Percentiles rank a stretch among this genome's conserved stretches.
Conservation (phyloP, 37 sponge, comb jelly and placozoan species). For the Hormiphora californensis region DNA sequence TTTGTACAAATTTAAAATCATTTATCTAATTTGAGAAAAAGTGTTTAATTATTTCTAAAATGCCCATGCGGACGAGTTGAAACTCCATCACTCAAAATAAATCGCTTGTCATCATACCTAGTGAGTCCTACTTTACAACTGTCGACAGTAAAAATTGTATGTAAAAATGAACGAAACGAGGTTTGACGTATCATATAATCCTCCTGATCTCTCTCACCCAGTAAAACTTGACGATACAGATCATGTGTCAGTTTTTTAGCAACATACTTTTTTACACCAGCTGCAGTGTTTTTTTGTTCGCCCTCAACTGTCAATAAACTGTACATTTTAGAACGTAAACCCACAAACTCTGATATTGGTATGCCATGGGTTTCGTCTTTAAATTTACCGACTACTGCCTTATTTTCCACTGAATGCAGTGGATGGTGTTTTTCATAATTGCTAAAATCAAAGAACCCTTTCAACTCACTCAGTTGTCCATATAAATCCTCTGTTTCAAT, state of each 20-base stretch:
- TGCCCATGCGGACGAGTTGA: conserved; percentile 33
- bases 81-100: conserved; percentile 26
- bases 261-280: conserved; percentile 41
- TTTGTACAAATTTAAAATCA: no score
- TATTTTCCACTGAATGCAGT: neutral
- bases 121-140: conserved; percentile 9
- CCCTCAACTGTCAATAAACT: neutral
- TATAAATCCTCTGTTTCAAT: neutral
- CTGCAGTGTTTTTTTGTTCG: conserved; percentile 25
- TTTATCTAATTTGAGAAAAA: no score
- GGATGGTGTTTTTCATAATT: neutral
- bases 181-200: conserved; percentile 20
- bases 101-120: conserved; percentile 48
- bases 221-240: neutral
- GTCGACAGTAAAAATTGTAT: conserved; percentile 19
- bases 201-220: neutral
- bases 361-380: conserved; percentile 14
- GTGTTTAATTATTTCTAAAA: no score
- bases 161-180: neutral
- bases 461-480: conserved; percentile 22
- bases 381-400: conserved; percentile 42
- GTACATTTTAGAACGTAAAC: conserved; percentile 41
- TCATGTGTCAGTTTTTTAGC: neutral
- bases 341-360: conserved; percentile 10
- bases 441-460: neutral